Base-by-base conservation (phyloP, 2,888 invertebrate species). In the Acleris holmiana region DNA sequence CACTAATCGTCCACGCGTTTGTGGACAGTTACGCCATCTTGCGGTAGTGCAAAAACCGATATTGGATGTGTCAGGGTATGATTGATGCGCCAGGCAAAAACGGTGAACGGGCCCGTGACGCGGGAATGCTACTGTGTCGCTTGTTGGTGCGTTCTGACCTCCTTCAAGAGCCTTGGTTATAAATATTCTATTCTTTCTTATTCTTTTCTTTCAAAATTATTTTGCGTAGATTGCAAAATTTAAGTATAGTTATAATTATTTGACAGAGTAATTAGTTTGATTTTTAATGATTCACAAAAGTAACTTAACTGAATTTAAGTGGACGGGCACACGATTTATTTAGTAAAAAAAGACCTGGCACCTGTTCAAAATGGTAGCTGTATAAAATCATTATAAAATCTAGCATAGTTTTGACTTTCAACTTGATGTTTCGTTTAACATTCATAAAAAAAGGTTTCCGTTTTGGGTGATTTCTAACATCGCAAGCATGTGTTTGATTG, bases 21-120 rank as follows among this genome's bases (percentile, higher is more conserved):
- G 78, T 72, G 76, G 77, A 85, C 84, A 84, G 84, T 84, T 85
- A 84, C 74, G 79, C 78, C 85, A 86, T 86, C 82, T 86, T 83
- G 84, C 73, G 80, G 44, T 44, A 53, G 77, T 76, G 78, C 80
- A 91, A 91, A 91, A 91, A 91, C 83, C 82, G 79, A 91, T 91
- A 91, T 91, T 91, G 91, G 91, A 91, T 90, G 87, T 91, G 91
- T 91, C 91, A 91, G 81, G 87, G 78, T 77, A 89, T 91, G 91
- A 91, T 91, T 86, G 89, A 91, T 91, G 91, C 80, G 84, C 82
- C 75, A 69, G 78, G 83, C 84, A 91, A 90, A 90, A 89, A 89
- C 79, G 76, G 73, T 68, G 79, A 85, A 88, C 88, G 86, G 85
- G 82, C 72, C 85, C 88, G 88, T 85, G 83, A 85, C 83, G 84